Base-by-base conservation (phyloP, 2,797 vertebrate species). In the Heliangelus exortis region DNA sequence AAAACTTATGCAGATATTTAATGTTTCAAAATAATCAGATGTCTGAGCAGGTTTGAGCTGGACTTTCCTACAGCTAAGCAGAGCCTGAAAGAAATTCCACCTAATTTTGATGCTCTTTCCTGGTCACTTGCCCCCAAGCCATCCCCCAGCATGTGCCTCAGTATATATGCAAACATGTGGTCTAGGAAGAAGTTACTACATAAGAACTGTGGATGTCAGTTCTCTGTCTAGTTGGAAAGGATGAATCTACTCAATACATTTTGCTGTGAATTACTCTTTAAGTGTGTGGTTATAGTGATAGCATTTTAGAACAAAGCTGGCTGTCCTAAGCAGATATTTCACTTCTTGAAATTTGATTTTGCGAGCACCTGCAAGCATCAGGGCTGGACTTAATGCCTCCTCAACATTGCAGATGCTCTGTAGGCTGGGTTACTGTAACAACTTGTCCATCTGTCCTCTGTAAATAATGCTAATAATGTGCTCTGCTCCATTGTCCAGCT, bases 371-470 rank as follows among this genome's bases (percentile, higher is more conserved):
- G 73, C 73, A 86, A 86, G 76, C 59, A 31, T 67, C 59, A 54
- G 33, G 33, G 23, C 36, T 78, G 77, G 57, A 84, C 55, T 84
- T 93, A 53, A 77, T 0, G 0, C 57, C 72, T 86, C 36, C 54
- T 91, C 57, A 65, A 2, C 29, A 25, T 29, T 76, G 57, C 77
- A 76, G 53, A 88, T 90, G 83, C 77, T 84, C 73, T 74, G 29
- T 67, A 26, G 76, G 31, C 62, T 85, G 45, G 47, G 48, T 95
- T 67, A 68, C 45, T 88, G 83, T 76, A 82, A 61, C 41, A 90
- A 73, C 71, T 75, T 94, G 28, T 69, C 79, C 89, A 86, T 94
- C 87, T 96, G 93, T 90, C 83, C 53, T 88, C 87, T 80, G 90
- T 90, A 84, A 94, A 91, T 92, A 92, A 89, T 85, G 82, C 82